These are phyloP conservation scores for Echinops telfairi DNA, from an alignment of 2,113 vertebrate species.

Conservation along the genomic window DNA sequence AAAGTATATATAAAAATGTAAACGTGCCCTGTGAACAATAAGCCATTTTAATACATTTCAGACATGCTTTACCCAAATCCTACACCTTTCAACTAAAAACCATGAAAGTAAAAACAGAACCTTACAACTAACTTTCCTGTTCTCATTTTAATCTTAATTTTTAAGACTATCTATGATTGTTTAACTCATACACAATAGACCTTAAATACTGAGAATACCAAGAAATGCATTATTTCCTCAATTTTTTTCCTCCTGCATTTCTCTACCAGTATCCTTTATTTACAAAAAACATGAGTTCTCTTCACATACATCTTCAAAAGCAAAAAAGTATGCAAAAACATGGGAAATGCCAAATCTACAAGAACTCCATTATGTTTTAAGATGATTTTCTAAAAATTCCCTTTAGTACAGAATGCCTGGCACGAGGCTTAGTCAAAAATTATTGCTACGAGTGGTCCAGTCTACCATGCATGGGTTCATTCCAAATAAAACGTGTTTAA, in stretches of 20 bases:
- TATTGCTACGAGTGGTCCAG: too few species aligned
- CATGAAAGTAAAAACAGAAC: background rate
- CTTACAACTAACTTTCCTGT: background rate
- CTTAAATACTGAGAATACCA: background rate
- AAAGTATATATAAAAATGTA: background rate
- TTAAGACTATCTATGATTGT: slow-evolving; percentile 2
- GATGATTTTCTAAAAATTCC: background rate
- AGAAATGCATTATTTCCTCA: background rate
- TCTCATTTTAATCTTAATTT: slow-evolving; percentile 41
- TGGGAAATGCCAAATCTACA: slow-evolving; percentile 1
- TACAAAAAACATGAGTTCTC: slow-evolving; percentile 9
- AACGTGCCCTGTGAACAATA: background rate
- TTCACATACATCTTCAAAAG: background rate
- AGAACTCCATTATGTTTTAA: slow-evolving; percentile 11
- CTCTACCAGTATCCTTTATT: background rate
- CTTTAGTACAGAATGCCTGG: background rate
- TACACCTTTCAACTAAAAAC: slow-evolving; percentile 47
- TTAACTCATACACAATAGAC: background rate
- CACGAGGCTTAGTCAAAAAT: background rate
- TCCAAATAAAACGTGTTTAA: too few species aligned
- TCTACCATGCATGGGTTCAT: too few species aligned
- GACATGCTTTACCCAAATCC: slow-evolving; percentile 46
- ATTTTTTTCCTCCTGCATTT: background rate
- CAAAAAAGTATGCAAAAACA: background rate
- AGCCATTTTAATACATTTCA: slow-evolving; percentile 44